Evolutionary conservation across 2,888 invertebrate species (phyloP), one percentile per base, ranked within the genome.

Genomic region (Apotomis capreana): DNA sequence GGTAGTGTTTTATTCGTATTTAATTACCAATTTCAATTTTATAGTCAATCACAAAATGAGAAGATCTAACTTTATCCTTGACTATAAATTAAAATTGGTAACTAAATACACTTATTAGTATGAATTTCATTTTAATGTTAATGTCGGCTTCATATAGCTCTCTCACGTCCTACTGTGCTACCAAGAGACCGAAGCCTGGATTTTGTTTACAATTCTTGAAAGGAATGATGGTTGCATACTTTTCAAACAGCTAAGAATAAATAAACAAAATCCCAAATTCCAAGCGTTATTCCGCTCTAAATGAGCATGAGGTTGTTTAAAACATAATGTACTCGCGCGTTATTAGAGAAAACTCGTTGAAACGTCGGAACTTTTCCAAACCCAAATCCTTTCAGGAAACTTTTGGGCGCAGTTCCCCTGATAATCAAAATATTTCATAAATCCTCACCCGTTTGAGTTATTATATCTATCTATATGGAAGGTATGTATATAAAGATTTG

Each of bases 311-410:
- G 60, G 59, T 70, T 60, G 65, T 65, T 70, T 65, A 65, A 65
- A 65, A 52, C 54, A 58, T 65, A 54, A 65, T 65, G 65, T 70
- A 65, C 58, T 37, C 65, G 60, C 40, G 61, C 68, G 62, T 52
- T 71, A 62, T 71, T 58, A 68, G 67, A 51, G 61, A 58, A 51
- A 71, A 71, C 68, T 62, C 73, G 70, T 74, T 60, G 59, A 73
- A 75, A 75, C 69, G 68, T 73, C 72, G 44, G 59, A 74, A 68
- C 68, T 72, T 75, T 73, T 73, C 59, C 73, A 58, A 70, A 68
- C 75, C 74, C 74, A 68, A 70, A 74, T 73, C 74, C 75, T 74
- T 75, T 70, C 65, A 49, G 58, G 49, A 67, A 74, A 75, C 70
- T 74, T 75, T 74, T 68, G 70, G 74, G 72, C 54, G 70, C 64